phyloP scores from a whole-genome alignment of 2,113 vertebrate genomes.

The Mesitornis unicolor region DNA sequence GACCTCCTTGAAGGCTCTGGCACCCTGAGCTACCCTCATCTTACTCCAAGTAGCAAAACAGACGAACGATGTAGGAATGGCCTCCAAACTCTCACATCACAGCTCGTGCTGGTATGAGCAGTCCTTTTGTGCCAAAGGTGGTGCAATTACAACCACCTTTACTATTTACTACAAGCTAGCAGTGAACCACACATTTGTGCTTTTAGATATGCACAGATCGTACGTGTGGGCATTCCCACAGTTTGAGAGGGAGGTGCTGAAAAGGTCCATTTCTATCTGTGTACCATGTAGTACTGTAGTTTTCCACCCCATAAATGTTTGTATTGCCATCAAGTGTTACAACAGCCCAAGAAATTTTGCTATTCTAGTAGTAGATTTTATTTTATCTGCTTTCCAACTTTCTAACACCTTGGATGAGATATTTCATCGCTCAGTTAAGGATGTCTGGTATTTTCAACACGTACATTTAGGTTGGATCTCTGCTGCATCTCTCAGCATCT shows the following conservation, averaged over 20 bases:
- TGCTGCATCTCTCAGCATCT: background rate
- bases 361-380: background rate
- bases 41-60: background rate
- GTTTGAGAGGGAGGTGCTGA: background rate
- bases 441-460: background rate
- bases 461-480: background rate
- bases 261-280: background rate
- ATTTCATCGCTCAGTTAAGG: background rate
- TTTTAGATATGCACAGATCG: background rate
- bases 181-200: background rate
- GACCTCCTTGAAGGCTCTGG: background rate
- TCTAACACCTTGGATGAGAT: background rate
- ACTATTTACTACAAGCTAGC: background rate
- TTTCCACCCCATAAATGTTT: background rate
- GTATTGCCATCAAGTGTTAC: background rate
- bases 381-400: background rate
- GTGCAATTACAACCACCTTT: background rate
- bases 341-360: background rate
- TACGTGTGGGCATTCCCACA: background rate
- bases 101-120: accelerated
- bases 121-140: background rate
- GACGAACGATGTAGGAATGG: background rate
- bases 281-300: background rate
- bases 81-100: background rate
- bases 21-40: background rate